Conservation (phyloP, 2,888 invertebrate species). For the Beris chalybata region DNA sequence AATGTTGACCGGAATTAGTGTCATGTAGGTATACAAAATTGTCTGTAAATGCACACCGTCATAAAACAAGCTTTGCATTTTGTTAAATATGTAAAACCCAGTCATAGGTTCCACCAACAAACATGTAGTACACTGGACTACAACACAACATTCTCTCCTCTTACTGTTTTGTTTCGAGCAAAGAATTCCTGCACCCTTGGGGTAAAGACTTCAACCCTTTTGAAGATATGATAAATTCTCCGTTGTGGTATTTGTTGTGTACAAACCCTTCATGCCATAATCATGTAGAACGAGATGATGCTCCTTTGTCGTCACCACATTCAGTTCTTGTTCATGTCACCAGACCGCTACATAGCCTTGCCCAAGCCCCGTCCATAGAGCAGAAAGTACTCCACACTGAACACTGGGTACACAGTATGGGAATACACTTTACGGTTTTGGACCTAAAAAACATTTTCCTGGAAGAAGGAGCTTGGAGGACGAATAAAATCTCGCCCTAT, state of each 20-base stretch:
- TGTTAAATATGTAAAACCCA: too few relatives aligned
- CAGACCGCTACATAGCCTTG: conserved; percentile 2
- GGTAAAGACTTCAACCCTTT: conserved; percentile 36
- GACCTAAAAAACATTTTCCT: too few relatives aligned
- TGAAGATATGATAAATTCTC: conserved; percentile 34
- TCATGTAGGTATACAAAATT: too few relatives aligned
- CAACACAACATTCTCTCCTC: neutral
- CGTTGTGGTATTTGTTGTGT: conserved; percentile 30
- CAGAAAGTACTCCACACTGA: too few relatives aligned
- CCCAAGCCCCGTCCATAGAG: too few relatives aligned
- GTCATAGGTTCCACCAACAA: too few relatives aligned
- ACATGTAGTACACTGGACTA: too few relatives aligned
- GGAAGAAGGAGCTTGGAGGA: neutral
- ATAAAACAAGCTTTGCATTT: too few relatives aligned
- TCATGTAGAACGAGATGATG: conserved; percentile 16
- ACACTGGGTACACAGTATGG: too few relatives aligned
- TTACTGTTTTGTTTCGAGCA: conserved; percentile 14
- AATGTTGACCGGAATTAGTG: too few relatives aligned
- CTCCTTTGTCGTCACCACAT: conserved; percentile 33
- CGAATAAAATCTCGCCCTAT: neutral
- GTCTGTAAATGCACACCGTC: too few relatives aligned
- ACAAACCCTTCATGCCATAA: conserved; percentile 6
- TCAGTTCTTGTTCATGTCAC: conserved; percentile 32
- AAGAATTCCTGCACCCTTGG: conserved; percentile 34
- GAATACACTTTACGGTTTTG: too few relatives aligned